Evolutionary conservation across 2,888 invertebrate species (phyloP), one percentile per base, ranked within the genome.

Genomic region (Trachelus stipa): DNA sequence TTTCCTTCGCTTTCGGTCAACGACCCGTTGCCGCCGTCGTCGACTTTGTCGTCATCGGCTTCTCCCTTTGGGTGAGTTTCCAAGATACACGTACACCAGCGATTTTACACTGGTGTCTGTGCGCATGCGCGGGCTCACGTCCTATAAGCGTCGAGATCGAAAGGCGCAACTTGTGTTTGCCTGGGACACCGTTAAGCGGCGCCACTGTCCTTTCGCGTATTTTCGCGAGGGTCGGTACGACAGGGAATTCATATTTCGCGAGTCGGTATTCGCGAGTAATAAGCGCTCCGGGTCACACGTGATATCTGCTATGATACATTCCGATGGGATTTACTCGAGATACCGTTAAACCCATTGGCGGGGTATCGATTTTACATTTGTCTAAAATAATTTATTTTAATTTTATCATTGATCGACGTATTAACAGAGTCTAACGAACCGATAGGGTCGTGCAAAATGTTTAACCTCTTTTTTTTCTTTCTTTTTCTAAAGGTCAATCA

Each of bases 1-100:
- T 91, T 91, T 91, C 91, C 89, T 89, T 87, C 83, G 84, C 85
- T 88, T 86, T 87, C 90, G 91, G 91, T 91, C 91, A 91, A 90
- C 90, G 91, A 91, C 90, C 91, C 85, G 81, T 75, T 82, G 84
- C 76, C 30, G 40, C 40, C 40, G 56, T 56, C 56, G 56, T 9
- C 56, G 56, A 56, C 9, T 56, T 56, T 56, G 56, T 56, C 56
- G 56, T 56, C 56, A 56, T 56, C 56, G 56, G 31, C 71, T 31
- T 74, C 79, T 78, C 79, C 79, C 80, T 85, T 85, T 88, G 89
- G 89, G 86, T 88, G 88, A 89, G 86, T 87, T 88, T 89, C 90
- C 90, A 90, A 90, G 89, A 85, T 86, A 84, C 87, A 85, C 87
- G 82, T 83, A 87, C 84, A 88, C 83, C 75, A 73, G 73, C 80